Conservation (phyloP, 1,140 invertebrate genomes). For the Leucophenga varia region DNA sequence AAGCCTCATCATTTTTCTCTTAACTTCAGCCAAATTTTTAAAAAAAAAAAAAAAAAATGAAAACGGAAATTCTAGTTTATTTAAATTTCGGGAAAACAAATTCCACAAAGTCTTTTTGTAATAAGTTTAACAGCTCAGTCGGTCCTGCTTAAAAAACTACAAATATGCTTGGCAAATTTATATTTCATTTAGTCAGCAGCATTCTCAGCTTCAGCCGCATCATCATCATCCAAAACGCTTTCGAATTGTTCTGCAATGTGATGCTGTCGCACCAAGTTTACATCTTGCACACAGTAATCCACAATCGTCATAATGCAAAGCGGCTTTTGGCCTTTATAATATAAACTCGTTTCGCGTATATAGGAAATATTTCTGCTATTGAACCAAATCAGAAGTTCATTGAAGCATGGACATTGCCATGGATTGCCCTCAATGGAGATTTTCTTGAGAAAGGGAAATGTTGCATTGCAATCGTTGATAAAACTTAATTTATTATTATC, state of each 20-base stretch:
- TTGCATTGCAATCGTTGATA: conserved; percentile 22
- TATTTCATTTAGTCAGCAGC: too few relatives aligned
- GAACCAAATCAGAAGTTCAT: conserved; percentile 38
- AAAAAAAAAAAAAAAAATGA: too few relatives aligned
- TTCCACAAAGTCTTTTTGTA: too few relatives aligned
- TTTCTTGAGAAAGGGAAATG: conserved; percentile 22
- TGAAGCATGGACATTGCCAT: conserved; percentile 47
- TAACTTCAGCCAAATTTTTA: too few relatives aligned
- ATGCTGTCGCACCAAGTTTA: conserved; percentile 24
- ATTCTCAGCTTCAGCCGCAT: too few relatives aligned
- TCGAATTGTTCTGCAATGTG: conserved; percentile 19
- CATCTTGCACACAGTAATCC: conserved; percentile 30
- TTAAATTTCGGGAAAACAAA: too few relatives aligned
- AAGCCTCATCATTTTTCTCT: too few relatives aligned
- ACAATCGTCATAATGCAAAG: conserved; percentile 42
- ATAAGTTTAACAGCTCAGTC: too few relatives aligned
- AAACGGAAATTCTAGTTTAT: too few relatives aligned
- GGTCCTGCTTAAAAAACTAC: too few relatives aligned
- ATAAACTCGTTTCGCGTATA: conserved; percentile 26
- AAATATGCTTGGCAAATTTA: too few relatives aligned
- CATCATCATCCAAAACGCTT: too few relatives aligned
- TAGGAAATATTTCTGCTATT: conserved; percentile 26
- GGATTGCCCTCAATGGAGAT: conserved; percentile 47
- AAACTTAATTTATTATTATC: conserved; percentile 45
- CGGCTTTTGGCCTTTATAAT: conserved; percentile 36